Conservation (phyloP, 2,113 vertebrate species). For the Petromus typicus region DNA sequence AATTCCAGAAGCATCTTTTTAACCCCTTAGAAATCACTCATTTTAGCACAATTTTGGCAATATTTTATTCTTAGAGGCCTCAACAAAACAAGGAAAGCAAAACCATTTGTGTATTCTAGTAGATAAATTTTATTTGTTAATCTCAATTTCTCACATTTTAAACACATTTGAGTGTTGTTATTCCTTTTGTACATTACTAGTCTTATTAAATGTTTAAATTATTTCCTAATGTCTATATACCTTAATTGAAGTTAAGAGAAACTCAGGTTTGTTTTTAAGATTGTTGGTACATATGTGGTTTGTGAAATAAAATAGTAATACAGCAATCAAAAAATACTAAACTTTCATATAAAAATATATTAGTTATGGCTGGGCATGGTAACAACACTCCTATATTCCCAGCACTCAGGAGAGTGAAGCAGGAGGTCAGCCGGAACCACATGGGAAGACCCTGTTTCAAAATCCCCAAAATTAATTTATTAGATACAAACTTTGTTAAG, state of each 20-base stretch:
- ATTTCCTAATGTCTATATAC: not conserved
- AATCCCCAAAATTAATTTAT: not conserved
- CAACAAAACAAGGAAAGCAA: not conserved
- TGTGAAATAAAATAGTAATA: constrained; percentile 39
- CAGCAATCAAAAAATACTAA: not conserved
- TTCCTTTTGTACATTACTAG: constrained; percentile 17
- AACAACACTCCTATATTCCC: not conserved
- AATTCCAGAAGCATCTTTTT: not conserved
- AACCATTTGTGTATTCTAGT: not conserved
- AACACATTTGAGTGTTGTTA: constrained; percentile 20
- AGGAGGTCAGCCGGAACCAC: not conserved
- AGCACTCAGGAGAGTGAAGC: not conserved
- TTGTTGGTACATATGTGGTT: not conserved
- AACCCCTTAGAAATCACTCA: not conserved
- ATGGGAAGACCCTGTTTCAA: not conserved
- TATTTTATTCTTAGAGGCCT: not conserved
- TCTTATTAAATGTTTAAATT: constrained; percentile 26
- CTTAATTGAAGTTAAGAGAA: constrained; percentile 48
- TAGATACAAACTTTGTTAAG: not conserved
- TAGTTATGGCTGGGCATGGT: not conserved
- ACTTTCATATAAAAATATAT: not conserved
- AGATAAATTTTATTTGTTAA: constrained; percentile 6
- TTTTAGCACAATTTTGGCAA: constrained; percentile 33
- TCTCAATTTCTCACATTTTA: not conserved
- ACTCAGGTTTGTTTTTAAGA: constrained; percentile 3